Evolutionary conservation across 2,797 vertebrate species (phyloP), one percentile per base, ranked within the genome.

Genomic region (Phoxinus dragarum): DNA sequence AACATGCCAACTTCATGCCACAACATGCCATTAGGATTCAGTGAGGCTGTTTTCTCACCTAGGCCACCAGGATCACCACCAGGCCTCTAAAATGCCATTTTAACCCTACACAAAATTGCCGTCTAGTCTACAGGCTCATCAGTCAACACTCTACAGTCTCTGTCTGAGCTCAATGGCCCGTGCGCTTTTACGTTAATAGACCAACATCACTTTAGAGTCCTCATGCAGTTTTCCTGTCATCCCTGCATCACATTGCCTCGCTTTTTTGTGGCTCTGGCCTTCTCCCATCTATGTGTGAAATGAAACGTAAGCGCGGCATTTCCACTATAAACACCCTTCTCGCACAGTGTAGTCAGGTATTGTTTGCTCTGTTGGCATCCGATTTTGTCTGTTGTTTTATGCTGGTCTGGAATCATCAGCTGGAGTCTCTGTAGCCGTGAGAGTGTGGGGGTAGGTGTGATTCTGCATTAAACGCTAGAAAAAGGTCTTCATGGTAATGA

Each of bases 381-480:
- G 3, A 44, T 85, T 84, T 87, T 71, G 56, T 85, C 75, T 77
- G 54, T 82, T 81, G 75, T 80, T 82, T 82, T 69, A 64, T 14
- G 21, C 82, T 82, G 82, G 61, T 80, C 72, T 85, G 56, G 38
- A 86, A 80, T 79, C 75, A 82, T 77, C 80, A 75, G 59, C 74
- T 81, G 47, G 84, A 85, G 31, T 61, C n/a, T 69, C 54, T 21
- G 40, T 19, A 67, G 77, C 54, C 17, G 5, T 83, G n/a, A 77
- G 23, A 68, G 38, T n/a, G 75, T 44, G 59, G 72, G 82, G 34
- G 64, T 47, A 54, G 52, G 77, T 75, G 52, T 67, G 42, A 87
- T 84, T 79, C 66, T 69, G 23, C 80, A 31, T 82, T 85, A 73
- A 88, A 86, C 36, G 5, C 17, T 59, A 42, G 66, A 36, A 3